These are phyloP conservation scores for Wiebesia pumilae DNA, from an alignment of 1,140 invertebrate species.

Conservation along the genomic window DNA sequence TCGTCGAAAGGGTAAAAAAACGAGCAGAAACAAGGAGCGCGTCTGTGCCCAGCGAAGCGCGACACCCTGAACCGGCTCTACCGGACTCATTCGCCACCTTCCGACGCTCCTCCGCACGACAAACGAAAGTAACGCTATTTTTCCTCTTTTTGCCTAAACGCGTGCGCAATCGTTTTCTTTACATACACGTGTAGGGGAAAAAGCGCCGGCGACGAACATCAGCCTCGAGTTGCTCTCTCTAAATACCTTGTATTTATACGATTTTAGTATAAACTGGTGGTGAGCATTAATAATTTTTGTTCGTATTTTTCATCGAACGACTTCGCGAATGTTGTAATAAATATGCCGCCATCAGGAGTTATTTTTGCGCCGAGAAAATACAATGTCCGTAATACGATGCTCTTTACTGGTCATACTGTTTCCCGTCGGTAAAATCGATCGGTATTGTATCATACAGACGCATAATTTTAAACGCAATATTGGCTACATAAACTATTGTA, in stretches of 20 bases:
- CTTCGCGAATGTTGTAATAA: neutral
- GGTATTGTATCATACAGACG: neutral
- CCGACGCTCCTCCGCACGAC: neutral
- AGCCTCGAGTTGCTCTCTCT: neutral
- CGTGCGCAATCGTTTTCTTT: neutral
- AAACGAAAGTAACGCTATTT: neutral
- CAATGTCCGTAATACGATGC: no score
- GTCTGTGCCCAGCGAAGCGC: neutral
- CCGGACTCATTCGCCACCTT: neutral
- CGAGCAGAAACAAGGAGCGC: neutral
- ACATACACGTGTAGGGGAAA: neutral
- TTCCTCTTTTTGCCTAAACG: neutral
- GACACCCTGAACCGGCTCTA: conserved; percentile 22
- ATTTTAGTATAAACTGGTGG: neutral
- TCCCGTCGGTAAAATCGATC: neutral
- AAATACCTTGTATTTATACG: neutral
- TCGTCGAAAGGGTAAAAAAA: neutral
- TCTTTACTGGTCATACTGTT: neutral
- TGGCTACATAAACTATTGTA: neutral
- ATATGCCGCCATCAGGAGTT: neutral
- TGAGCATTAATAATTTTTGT: neutral
- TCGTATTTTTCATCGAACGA: neutral
- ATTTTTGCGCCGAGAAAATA: neutral
- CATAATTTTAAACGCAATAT: neutral
- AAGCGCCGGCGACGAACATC: neutral